Evolutionary conservation across 2,113 vertebrate species (phyloP), one percentile per base, ranked within the genome.

Genomic region (Orthonyx spaldingii): DNA sequence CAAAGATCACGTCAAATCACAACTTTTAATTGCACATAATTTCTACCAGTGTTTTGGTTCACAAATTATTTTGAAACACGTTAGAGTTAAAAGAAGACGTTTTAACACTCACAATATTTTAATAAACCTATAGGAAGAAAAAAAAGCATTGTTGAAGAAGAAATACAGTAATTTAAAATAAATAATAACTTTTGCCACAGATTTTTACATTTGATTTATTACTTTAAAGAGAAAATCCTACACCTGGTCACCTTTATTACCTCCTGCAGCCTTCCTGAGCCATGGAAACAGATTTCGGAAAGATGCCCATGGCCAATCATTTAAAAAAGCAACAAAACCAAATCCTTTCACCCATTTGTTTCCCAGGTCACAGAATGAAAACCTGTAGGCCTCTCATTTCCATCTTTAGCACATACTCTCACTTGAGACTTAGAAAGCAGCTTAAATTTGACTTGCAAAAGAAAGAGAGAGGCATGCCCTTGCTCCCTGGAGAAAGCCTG

Each of bases 381-480:
- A 90, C 16, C 60, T 30, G 21, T 66, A 81, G 60, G 56, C 22
- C 68, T 92, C 72, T 37, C 27, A 30, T 64, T 92, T 81, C 64
- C 85, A 87, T 63, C 66, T 91, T 93, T 35, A 93, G 50, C 83
- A 88, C 52, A 78, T n/a, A 20, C 18, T 81, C 76, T 90, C 59
- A 59, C 83, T 89, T 52, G 82, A 78, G 66, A 78, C 44, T 86
- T 70, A 68, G 64, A 64, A 87, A 93, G 70, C 18, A 7, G 56
- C 82, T 96, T 70, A 70, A 90, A 93, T 88, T 86, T 90, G 84
- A 88, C 59, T 69, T 86, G 76, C 50, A 77, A 69, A 87, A 68
- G 37, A 87, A 49, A 80, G 66, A 63, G 10, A 80, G 21, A 89
- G 50, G 33, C 50, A 88, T 77, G 39, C 41, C 24, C 55, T 88